Base-by-base conservation (phyloP, 2,113 vertebrate species). In the Barnardius zonarius region DNA sequence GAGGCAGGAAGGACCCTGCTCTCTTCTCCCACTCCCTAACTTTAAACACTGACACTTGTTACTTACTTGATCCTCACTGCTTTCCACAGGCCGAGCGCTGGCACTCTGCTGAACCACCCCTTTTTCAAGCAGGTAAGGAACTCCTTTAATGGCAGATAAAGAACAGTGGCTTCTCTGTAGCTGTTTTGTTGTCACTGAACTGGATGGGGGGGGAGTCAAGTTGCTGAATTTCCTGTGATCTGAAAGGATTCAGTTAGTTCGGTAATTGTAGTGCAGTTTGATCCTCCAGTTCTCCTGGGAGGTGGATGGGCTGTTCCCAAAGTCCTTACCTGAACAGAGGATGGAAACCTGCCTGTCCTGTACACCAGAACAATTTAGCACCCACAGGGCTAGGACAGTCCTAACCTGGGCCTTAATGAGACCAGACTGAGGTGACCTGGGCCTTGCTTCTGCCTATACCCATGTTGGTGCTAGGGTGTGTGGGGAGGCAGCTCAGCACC, bases 51-150 rank as follows among this genome's bases (percentile, higher is more conserved):
- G 74, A 41, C 5, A 4, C 61, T 82, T 62, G 28, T 51, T 76
- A 4, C 20, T 96, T 61, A 84, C 13, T 17, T 83, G 17, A 17
- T 48, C 49, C 39, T 70, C 1, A 48, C 49, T 91, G 57, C 89
- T 51, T 93, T 62, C 67, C 91, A 23, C 97, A 99, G 99, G 97
- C 99, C 99, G 0, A 99, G 98, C 3, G 99, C 99, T 75, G 97
- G 98, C 61, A 64, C 98, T 82, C 98, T 99, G 69, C 98, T 98
- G 67, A 98, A 98, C 77, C 99, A 99, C 96, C 98, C 99, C 31
- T 99, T 99, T 96, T 99, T 99, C 97, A 99, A 99, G 97, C 99
- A 99, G 99, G 99, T 99, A 97, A 91, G 97, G 81, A 86, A 10
- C 19, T 86, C 3, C 2, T 41, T 78, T 37, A 16, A 39, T 72